Conservation (phyloP, 2,888 invertebrate species). For the Pristionchus mayeri region DNA sequence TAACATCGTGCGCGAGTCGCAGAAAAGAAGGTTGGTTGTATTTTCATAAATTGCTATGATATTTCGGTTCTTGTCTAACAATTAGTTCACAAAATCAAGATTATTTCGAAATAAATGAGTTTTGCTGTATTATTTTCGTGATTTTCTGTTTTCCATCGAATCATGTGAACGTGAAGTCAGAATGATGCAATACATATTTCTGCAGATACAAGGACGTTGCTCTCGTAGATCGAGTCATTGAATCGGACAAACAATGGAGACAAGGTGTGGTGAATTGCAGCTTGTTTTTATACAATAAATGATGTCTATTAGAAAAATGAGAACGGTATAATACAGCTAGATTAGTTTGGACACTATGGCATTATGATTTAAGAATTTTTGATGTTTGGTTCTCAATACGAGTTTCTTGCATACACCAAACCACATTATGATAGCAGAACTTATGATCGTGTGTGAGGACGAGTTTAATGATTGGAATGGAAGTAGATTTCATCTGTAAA, state of each 20-base stretch:
- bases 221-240: conserved; percentile 92
- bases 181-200: conserved; percentile 7
- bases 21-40: conserved; percentile 83
- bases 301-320: no score
- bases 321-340: no score
- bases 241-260: conserved; percentile 91
- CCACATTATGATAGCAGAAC: no score
- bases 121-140: not conserved
- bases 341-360: no score
- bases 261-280: conserved; percentile 64
- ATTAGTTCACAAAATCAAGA: not conserved
- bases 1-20: conserved; percentile 91
- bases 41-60: conserved; percentile 87
- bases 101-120: not conserved
- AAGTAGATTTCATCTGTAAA: no score
- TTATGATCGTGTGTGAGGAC: no score
- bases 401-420: no score
- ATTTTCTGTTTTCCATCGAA: not conserved
- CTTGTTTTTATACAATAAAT: no score
- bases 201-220: conserved; percentile 88
- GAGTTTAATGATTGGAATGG: no score
- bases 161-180: not conserved
- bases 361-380: no score
- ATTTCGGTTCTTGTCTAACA: not conserved
- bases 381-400: no score